These are phyloP conservation scores for Puntigrus tetrazona DNA, from an alignment of 2,113 vertebrate species.

Conservation along the genomic window DNA sequence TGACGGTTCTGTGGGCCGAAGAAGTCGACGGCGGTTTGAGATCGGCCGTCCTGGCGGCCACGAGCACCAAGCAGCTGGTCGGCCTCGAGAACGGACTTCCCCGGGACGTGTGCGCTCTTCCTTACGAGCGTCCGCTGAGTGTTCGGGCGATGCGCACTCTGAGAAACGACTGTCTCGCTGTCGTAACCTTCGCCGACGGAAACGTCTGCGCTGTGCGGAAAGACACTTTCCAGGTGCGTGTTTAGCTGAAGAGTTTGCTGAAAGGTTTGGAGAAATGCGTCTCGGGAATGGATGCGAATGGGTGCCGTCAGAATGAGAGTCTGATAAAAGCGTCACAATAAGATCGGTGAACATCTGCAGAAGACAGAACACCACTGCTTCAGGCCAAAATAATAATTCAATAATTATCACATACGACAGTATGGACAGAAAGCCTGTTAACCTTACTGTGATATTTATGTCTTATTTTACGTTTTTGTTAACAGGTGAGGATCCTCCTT, in stretches of 20 bases:
- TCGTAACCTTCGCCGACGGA: constrained; percentile 77
- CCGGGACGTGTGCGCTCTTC: constrained; percentile 81
- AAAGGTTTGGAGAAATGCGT: background rate
- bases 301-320: background rate
- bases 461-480: too few relatives aligned
- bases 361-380: too few relatives aligned
- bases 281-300: background rate
- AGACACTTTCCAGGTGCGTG: constrained; percentile 84
- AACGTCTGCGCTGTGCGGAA: constrained; percentile 81
- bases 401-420: too few relatives aligned
- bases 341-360: background rate
- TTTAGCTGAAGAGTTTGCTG: background rate
- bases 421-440: too few relatives aligned
- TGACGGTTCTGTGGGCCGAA: constrained; percentile 71
- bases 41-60: constrained; percentile 76
- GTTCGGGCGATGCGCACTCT: constrained; percentile 76
- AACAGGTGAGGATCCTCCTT: too few relatives aligned
- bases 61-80: constrained; percentile 83
- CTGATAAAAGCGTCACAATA: background rate
- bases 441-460: too few relatives aligned
- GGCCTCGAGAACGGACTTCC: constrained; percentile 82
- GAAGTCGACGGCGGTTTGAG: constrained; percentile 61
- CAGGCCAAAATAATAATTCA: too few relatives aligned
- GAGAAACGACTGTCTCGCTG: constrained; percentile 72
- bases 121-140: constrained; percentile 76